Conservation (phyloP, 1,140 invertebrate genomes). For the Rhyacophila brunnea region DNA sequence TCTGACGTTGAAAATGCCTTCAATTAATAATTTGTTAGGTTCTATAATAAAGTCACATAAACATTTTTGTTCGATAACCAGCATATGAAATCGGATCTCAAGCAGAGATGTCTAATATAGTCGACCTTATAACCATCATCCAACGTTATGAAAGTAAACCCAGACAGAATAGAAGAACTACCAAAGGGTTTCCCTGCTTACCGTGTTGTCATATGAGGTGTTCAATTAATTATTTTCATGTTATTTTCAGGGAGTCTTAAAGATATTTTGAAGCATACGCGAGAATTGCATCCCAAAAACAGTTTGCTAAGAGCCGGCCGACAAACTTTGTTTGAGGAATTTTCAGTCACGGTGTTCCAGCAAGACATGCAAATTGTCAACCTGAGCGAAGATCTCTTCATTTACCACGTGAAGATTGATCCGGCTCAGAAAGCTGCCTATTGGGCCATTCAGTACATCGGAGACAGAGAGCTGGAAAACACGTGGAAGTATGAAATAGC, state of each 20-base stretch:
- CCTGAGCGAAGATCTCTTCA: not conserved
- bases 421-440: not conserved
- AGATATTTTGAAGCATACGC: constrained; percentile 3
- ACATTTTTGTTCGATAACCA: too few relatives aligned
- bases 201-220: not conserved
- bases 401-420: constrained; percentile 8
- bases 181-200: not conserved
- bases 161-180: not conserved
- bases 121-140: not conserved
- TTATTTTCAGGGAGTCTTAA: constrained; percentile 1
- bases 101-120: too few relatives aligned
- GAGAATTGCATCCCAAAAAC: constrained; percentile 7
- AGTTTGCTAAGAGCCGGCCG: constrained; percentile 4
- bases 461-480: not conserved
- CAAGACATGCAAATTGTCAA: constrained; percentile 16
- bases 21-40: too few relatives aligned
- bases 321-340: constrained; percentile 16
- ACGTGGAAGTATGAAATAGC: constrained; percentile 5
- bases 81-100: too few relatives aligned
- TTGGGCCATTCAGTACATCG: constrained; percentile 6
- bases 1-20: too few relatives aligned
- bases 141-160: not conserved
- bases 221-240: not conserved
- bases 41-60: too few relatives aligned
- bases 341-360: constrained; percentile 8